Conservation (phyloP, 2,113 vertebrate species). For the Hirundichthys speculiger region DNA sequence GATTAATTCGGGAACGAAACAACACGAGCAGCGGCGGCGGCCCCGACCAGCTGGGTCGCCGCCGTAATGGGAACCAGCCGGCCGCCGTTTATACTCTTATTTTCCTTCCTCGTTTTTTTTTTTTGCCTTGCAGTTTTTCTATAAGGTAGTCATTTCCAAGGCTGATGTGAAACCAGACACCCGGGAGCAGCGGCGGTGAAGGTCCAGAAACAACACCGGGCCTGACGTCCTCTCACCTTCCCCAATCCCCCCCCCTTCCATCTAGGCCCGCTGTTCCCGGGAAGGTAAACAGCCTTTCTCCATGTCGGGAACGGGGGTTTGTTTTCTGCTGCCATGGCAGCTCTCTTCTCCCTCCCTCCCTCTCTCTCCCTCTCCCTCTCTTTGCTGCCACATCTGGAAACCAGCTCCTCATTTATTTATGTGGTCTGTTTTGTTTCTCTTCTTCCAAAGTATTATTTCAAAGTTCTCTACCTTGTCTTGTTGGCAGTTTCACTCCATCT, state of each 20-base stretch:
- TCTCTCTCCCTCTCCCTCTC: conserved; percentile 36
- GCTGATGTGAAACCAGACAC: conserved; percentile 75
- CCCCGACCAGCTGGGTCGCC: conserved; percentile 42
- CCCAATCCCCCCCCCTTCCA: conserved; percentile 38
- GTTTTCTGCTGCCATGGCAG: conserved; percentile 68
- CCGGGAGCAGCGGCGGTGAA: conserved; percentile 54
- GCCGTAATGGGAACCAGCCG: conserved; percentile 67
- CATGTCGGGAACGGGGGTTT: conserved; percentile 59
- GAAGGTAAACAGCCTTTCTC: conserved; percentile 71
- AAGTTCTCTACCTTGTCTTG: conserved; percentile 76
- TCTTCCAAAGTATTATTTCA: conserved; percentile 60
- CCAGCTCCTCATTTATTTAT: conserved; percentile 81
- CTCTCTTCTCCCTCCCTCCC: conserved; percentile 30
- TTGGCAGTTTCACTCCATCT: conserved; percentile 67
- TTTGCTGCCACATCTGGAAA: conserved; percentile 81
- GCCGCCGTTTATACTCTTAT: conserved; percentile 46
- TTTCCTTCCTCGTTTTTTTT: conserved; percentile 64
- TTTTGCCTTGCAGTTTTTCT: conserved; percentile 55
- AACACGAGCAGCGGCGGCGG: conserved; percentile 16
- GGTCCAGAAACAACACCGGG: conserved; percentile 75
- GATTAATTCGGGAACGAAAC: conserved; percentile 38
- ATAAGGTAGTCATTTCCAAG: conserved; percentile 64
- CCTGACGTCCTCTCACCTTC: conserved; percentile 67
- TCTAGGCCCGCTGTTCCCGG: conserved; percentile 42
- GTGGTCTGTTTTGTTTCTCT: conserved; percentile 72